Evolutionary conservation across 2,113 vertebrate genomes (phyloP), one percentile per base, ranked within the genome.

Genomic region (Urocolius indicus): DNA sequence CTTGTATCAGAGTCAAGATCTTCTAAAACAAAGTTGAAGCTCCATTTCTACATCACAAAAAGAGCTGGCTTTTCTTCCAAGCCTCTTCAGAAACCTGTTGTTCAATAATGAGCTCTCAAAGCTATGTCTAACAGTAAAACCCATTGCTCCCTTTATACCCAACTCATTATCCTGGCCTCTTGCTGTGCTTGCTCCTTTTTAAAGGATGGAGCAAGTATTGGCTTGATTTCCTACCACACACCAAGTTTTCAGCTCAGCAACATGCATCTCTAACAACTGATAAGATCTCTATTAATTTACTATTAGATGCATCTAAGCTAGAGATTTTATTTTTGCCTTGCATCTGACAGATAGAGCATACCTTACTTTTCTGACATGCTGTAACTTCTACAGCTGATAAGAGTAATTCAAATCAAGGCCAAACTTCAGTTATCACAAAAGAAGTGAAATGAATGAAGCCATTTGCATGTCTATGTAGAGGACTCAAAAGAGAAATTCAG

Each of bases 21-120:
- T 63, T 51, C 46, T 69, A 24, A 91, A 81, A 83, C 17, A 51
- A 90, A 84, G 66, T 80, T 95, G 61, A 84, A 67, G 46, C 41
- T 77, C 90, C 78, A 72, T 71, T 27, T 93, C 57, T 85, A 83
- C 26, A 92, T 41, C 49, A 84, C 79, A 96, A 68, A 54, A 91
- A 41, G 45, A 83, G 66, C 32, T 66, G 76, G 54, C 84, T 93
- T 94, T 66, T 38, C 34, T 48, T 76, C 68, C 93, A 94, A 79
- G 41, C 80, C 65, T 87, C 84, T 87, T 92, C 22, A 14, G 38
- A 91, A 83, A 93, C 82, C 87, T 61, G 62, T 89, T 97, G 74
- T 89, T 90, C 72, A 95, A 89, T 94, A 96, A 93, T 77, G 68
- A 84, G 68, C 91, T 81, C 96, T 93, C 91, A 49, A 87, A 93